Evolutionary conservation across 2,888 invertebrate genomes (phyloP), one percentile per base, ranked within the genome.

Genomic region (Tolmerus cingulatus): DNA sequence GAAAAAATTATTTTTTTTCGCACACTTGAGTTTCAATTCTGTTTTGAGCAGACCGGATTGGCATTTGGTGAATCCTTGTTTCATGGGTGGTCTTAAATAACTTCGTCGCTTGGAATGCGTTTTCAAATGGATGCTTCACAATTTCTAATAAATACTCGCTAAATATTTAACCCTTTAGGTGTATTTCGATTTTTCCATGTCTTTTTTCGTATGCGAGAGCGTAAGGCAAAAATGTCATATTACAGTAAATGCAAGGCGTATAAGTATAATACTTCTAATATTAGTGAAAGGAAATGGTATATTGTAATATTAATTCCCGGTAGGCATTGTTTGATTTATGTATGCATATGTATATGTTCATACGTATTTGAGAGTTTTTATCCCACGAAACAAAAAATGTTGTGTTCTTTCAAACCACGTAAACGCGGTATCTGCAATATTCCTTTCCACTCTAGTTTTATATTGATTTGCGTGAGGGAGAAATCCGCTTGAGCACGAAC

Each of bases 1-100:
- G 14, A 79, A 46, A 79, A 46, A 79, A 79, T 79, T 79, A 79
- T 46, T 79, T 51, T 46, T 79, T 55, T 46, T 19, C 79, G 79
- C 30, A 66, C 66, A 78, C 12, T 46, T n/a, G 19, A 78, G 46
- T 23, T 46, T 16, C 46, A 40, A 19, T 19, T 43, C 23, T n/a
- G 27, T 46, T 23, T 16, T 14, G 51, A 66, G 12, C 66, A 66
- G 66, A 12, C 27, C 3, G 66, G 66, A 66, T 23, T 27, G 66
- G 23, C 27, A 23, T 66, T 66, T 66, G 66, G 66, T 8, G 66
- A 66, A 66, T 66, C 19, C 27, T 66, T 66, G 66, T 66, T 66
- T 27, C 66, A 66, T 66, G 66, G 66, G 66, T 66, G 66, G 66
- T 66, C 66, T 66, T 66, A 66, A 66, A 66, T 27, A 66, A 23